A percentile compares a stretch with the other conserved stretches of the same genome.
Evolutionary conservation across 2,888 invertebrate species (phyloP).

Genomic region (Chironomus tentans): DNA sequence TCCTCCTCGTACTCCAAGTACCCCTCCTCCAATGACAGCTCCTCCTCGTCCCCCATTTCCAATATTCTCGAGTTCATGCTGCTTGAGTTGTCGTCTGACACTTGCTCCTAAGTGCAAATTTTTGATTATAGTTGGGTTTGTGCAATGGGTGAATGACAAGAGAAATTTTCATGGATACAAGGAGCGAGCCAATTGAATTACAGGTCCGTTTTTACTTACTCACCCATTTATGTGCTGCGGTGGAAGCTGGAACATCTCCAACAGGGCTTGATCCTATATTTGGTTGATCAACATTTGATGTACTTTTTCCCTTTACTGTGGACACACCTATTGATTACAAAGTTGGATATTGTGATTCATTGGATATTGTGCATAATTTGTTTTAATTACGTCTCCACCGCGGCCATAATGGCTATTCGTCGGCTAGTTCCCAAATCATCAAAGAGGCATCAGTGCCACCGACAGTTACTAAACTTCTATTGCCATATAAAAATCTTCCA

Average conservation of each 20-base stretch:
- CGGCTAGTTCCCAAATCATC: conserved; percentile 81
- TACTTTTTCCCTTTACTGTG: conserved; percentile 2
- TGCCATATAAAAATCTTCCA: conserved; percentile 76
- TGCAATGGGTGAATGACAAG: not conserved
- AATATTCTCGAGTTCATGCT: not conserved
- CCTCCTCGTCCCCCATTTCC: not conserved
- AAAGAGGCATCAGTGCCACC: conserved; percentile 83
- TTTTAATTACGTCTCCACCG: conserved; percentile 28
- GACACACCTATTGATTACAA: conserved; percentile 13
- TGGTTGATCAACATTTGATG: conserved; percentile 17
- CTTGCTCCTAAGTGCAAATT: conserved; percentile 20
- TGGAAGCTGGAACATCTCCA: not conserved
- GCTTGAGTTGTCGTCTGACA: not conserved
- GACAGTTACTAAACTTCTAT: conserved; percentile 72
- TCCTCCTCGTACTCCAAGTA: not conserved
- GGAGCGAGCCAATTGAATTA: not conserved
- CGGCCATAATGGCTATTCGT: conserved; percentile 44
- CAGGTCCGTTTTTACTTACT: conserved; percentile 23
- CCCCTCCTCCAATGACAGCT: not conserved
- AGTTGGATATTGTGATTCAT: not conserved
- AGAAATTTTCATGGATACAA: conserved; percentile 20
- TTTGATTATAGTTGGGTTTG: not conserved
- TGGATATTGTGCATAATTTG: too few relatives aligned
- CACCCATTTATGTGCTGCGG: conserved; percentile 24
- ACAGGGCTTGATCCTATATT: not conserved